Percentiles rank a stretch among this genome's conserved stretches.
Evolutionary conservation across 2,797 vertebrate genomes (phyloP).

Genomic region (Ctenosaura bakeri): DNA sequence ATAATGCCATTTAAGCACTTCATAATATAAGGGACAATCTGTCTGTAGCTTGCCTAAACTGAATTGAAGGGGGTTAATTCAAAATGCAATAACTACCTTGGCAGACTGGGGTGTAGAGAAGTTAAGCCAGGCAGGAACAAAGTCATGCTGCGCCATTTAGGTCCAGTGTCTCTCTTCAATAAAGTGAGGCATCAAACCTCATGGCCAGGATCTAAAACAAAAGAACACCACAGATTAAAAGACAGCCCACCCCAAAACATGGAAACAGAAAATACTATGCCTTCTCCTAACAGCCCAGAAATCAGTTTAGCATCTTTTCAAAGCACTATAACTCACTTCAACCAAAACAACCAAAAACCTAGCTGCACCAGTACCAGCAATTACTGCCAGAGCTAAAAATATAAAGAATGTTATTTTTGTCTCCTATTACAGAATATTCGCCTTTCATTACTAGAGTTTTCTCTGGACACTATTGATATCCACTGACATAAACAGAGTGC

Average conservation of each 20-base stretch:
- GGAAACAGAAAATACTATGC: slow-evolving; percentile 7
- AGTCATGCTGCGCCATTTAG: slow-evolving; percentile 99
- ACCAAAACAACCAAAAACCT: background rate
- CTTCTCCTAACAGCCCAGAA: background rate
- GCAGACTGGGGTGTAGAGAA: slow-evolving; percentile 99
- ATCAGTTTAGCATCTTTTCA: slow-evolving; percentile 6
- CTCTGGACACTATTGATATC: background rate
- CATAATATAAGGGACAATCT: slow-evolving; percentile 18
- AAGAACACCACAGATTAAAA: background rate
- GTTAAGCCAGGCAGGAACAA: slow-evolving; percentile 99
- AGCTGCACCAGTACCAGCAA: background rate
- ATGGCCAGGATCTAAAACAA: slow-evolving; percentile 94
- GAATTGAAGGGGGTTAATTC: background rate
- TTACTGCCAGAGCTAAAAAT: background rate
- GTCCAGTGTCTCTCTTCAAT: slow-evolving; percentile 99
- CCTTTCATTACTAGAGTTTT: background rate
- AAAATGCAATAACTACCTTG: slow-evolving; percentile 86
- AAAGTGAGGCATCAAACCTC: slow-evolving; percentile 99
- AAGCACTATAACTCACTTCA: background rate
- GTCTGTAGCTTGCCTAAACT: no score
- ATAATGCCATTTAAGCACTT: slow-evolving; percentile 1
- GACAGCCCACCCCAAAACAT: slow-evolving; percentile 5
- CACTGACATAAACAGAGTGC: background rate
- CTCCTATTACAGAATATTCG: background rate
- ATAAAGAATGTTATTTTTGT: background rate